These are phyloP conservation scores for Orthosia incerta DNA, from an alignment of 2,888 invertebrate genomes.

Conservation along the genomic window DNA sequence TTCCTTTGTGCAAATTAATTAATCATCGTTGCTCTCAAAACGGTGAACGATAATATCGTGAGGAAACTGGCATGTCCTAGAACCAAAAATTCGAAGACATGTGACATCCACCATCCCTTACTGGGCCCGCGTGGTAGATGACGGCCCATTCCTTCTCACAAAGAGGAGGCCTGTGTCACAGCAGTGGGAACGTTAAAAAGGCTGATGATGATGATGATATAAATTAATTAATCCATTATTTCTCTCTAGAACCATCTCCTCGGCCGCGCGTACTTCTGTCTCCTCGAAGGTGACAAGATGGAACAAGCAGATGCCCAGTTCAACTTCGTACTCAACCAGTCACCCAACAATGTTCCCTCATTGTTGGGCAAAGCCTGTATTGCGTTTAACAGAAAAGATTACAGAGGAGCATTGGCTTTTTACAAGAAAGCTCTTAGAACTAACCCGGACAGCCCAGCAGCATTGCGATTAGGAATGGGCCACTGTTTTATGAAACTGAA, in stretches of 20 bases:
- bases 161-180: too few relatives aligned
- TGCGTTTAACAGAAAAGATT: conserved; percentile 99
- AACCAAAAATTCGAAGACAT: too few relatives aligned
- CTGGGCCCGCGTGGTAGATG: too few relatives aligned
- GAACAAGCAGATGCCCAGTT: conserved; percentile 99
- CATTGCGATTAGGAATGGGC: conserved; percentile 99
- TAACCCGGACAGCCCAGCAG: conserved; percentile 99
- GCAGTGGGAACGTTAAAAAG: too few relatives aligned
- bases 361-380: conserved; percentile 99
- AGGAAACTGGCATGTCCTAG: too few relatives aligned
- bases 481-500: conserved; percentile 99
- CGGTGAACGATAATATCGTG: too few relatives aligned
- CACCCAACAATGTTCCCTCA: conserved; percentile 98
- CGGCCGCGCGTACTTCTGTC: conserved; percentile 99
- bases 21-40: too few relatives aligned
- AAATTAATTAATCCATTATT: background rate
- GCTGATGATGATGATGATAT: too few relatives aligned
- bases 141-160: too few relatives aligned
- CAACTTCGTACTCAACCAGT: conserved; percentile 99
- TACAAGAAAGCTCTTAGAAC: conserved; percentile 99
- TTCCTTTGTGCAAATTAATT: too few relatives aligned
- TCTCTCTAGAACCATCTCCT: conserved; percentile 96
- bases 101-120: too few relatives aligned
- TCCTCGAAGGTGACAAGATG: conserved; percentile 99
- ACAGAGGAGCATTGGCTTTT: conserved; percentile 98